Evolutionary conservation across 2,113 vertebrate genomes (phyloP).

Genomic region (Ameiurus melas): DNA sequence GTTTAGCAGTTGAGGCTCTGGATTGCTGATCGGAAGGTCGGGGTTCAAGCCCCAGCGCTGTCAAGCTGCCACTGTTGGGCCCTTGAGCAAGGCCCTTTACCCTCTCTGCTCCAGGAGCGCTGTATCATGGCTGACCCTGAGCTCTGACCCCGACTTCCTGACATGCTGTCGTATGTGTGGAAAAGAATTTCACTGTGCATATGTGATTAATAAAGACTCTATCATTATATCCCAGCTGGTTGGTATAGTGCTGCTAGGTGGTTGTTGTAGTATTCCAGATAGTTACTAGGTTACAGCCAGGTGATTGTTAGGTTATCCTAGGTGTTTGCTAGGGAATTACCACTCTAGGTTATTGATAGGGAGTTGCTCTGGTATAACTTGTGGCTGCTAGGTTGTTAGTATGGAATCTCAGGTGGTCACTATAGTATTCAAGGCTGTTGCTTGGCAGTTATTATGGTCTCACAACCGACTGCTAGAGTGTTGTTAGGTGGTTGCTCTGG

Average conservation of each 20-base stretch:
- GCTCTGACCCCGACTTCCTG: no score
- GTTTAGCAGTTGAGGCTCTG: no score
- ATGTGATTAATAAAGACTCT: no score
- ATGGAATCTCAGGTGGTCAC: neutral
- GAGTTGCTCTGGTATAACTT: neutral
- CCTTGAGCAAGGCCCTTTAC: no score
- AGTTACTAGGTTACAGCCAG: neutral
- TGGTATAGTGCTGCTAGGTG: neutral
- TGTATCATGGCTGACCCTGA: no score
- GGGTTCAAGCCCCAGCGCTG: no score
- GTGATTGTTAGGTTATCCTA: neutral
- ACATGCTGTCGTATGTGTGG: no score
- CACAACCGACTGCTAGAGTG: neutral
- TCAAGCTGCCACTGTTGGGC: no score
- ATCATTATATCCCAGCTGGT: neutral
- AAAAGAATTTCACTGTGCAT: no score
- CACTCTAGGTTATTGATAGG: neutral
- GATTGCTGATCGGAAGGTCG: no score
- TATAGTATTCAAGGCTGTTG: neutral
- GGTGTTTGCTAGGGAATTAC: neutral
- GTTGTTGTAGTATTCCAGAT: neutral
- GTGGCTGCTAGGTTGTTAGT: neutral
- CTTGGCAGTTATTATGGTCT: neutral
- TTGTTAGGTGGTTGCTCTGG: neutral
- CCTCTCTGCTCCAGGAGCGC: no score